Base-by-base conservation (phyloP, 2,113 vertebrate genomes). In the Crypturellus undulatus region DNA sequence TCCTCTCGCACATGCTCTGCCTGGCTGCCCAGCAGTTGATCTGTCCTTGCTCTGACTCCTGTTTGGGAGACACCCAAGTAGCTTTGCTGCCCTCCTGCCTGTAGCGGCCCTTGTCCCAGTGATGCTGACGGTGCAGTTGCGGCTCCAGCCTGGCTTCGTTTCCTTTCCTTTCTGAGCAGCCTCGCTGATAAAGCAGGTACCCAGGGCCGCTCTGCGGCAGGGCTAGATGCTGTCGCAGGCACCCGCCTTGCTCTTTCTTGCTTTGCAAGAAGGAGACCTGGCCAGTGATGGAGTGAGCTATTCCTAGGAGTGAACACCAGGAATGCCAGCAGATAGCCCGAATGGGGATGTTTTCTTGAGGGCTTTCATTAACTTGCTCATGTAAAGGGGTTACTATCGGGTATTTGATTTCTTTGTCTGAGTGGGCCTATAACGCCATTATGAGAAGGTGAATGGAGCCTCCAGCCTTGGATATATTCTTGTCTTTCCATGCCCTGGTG, bases 141-240 rank as follows among this genome's bases (percentile, higher is more conserved):
- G 1, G 54, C n/a, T 49, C 25, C 64, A n/a, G 64, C 67, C 8
- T 2, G 26, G 59, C 54, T 80, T 72, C 71, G 38, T 38, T 38
- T 38, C 38, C 68, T 87, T 59, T 71, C 28, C 49, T 3, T 49
- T 38, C 9, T 0, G 3, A 65, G 86, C 43, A 86, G 60, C 67
- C 19, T 67, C 10, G 1, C 36, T 47, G 78, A 21, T 36, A 40
- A 90, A 81, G 73, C n/a, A 69, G 86, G 56, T 77, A 26, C 2
- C n/a, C 13, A 15, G 60, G 69, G 63, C 52, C 45, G 13, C 58
- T 93, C 86, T 92, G 79, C 56, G 42, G 78, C 86, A 16, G 15
- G 90, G 72, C 78, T 92, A 85, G 68, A 42, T 67, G 93, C 77
- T 38, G 56, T 93, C 87, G 72, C 77, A 83, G 93, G 10, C 92